Evolutionary conservation across 1,140 invertebrate species (phyloP), one percentile per base, ranked within the genome.

Genomic region (Hylaeus anthracinus): DNA sequence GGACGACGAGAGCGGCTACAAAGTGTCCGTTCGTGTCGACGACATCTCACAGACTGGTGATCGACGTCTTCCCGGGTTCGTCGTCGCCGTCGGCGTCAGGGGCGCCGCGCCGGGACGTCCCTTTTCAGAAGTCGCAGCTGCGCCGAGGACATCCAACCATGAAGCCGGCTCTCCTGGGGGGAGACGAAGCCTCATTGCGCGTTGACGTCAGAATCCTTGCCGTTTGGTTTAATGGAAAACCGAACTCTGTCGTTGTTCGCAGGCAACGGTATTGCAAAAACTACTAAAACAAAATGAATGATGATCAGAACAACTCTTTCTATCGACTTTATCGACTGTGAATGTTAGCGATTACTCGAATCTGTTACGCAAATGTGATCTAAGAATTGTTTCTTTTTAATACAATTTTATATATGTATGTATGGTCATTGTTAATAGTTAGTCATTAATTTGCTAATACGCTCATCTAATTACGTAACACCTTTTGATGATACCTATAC

Each of bases 21-120:
- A 51, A 61, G 72, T 41, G 53, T 78, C 83, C 72, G 80, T 56
- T 58, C 75, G 26, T 45, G 14, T 70, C 73, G 74, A 72, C 83
- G 77, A 82, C 83, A 85, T 88, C 69, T 81, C 87, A 66, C 81
- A 58, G 26, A 88, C 88, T 88, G 85, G n/a, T 73, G 74, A 84
- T 86, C 79, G 79, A 76, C 75, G 71, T 72, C 56, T 61, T 64
- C 72, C 60, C 61, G 63, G 41, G 45, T 63, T 67, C 61, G 53
- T 66, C 55, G 61, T 67, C 69, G 67, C 48, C 37, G 71, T 12
- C 58, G 67, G 14, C 63, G 76, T 73, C 15, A 55, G 26, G 37
- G 66, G 67, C 67, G 74, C 14, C 55, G 67, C 67, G 74, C 14
- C 55, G 72, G 41, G 39, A 84, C 63, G 74, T 77, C 61, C 79